phyloP scores from a whole-genome alignment of 2,888 invertebrate genomes.

The Sthenelais limicola region DNA sequence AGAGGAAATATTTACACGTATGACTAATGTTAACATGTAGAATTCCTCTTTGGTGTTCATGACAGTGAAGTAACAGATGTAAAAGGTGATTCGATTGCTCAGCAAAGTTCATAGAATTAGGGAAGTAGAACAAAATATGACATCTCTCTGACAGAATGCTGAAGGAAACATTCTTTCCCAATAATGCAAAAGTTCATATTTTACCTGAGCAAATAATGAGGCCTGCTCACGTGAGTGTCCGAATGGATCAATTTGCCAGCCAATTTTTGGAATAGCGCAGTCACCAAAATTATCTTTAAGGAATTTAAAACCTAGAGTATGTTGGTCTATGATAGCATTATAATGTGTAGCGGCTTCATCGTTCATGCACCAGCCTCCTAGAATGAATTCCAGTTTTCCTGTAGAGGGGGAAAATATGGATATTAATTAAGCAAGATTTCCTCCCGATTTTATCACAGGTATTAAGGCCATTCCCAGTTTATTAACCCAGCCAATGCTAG shows the following conservation, averaged over 20 bases:
- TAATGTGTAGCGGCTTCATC: constrained; percentile 76
- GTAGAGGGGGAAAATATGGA: too few species aligned
- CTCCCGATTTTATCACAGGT: too few species aligned
- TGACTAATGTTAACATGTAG: too few species aligned
- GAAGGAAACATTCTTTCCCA: neutral
- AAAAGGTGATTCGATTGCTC: neutral
- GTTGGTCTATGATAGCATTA: constrained; percentile 75
- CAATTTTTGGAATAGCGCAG: constrained; percentile 83
- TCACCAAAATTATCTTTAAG: constrained; percentile 72
- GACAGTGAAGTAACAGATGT: neutral
- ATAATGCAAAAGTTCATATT: neutral
- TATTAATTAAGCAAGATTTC: too few species aligned
- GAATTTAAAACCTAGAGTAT: constrained; percentile 75
- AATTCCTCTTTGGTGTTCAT: neutral
- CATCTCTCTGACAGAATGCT: too few species aligned
- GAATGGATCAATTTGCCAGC: constrained; percentile 92
- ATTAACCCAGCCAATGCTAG: too few species aligned
- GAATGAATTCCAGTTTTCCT: constrained; percentile 73
- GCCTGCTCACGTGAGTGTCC: constrained; percentile 92
- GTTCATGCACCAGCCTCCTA: constrained; percentile 76
- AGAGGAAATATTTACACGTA: neutral
- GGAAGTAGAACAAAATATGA: too few species aligned
- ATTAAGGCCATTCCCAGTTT: too few species aligned
- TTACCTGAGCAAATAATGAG: constrained; percentile 75
- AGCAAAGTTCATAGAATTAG: neutral